phyloP scores from a whole-genome alignment of 30 jellyfish, hydroid and myxozoan genomes.

The Aurelia aurita region DNA sequence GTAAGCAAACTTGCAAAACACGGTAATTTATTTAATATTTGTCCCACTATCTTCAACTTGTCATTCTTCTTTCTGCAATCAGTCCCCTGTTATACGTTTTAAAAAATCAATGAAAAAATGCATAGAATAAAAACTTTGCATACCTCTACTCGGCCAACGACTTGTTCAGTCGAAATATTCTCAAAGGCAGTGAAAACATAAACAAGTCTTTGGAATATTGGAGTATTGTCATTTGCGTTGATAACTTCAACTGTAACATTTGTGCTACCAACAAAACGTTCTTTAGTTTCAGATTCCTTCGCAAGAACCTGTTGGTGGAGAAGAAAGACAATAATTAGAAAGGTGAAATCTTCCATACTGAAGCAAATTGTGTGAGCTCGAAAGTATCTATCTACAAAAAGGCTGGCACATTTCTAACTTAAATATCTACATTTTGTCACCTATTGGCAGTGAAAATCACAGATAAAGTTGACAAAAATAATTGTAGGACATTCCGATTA shows the following conservation, averaged over 20 bases:
- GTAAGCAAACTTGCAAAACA: no score
- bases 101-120: neutral
- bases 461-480: no score
- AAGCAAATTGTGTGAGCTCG: no score
- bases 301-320: slow-evolving; percentile 15
- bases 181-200: slow-evolving; percentile 54
- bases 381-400: no score
- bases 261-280: slow-evolving; percentile 19
- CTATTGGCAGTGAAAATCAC: no score
- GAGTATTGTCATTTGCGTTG: slow-evolving; percentile 55
- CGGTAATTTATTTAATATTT: no score
- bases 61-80: neutral
- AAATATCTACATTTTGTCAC: no score
- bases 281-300: slow-evolving; percentile 27
- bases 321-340: neutral
- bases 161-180: slow-evolving; percentile 34
- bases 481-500: no score
- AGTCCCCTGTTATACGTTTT: neutral
- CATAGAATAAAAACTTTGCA: neutral
- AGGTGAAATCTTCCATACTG: no score
- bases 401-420: no score
- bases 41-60: no score
- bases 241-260: slow-evolving; percentile 36
- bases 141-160: slow-evolving; percentile 72
- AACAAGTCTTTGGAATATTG: slow-evolving; percentile 22